These are phyloP conservation scores for Sthenelais limicola DNA, from an alignment of 2,888 invertebrate genomes.

Conservation along the genomic window DNA sequence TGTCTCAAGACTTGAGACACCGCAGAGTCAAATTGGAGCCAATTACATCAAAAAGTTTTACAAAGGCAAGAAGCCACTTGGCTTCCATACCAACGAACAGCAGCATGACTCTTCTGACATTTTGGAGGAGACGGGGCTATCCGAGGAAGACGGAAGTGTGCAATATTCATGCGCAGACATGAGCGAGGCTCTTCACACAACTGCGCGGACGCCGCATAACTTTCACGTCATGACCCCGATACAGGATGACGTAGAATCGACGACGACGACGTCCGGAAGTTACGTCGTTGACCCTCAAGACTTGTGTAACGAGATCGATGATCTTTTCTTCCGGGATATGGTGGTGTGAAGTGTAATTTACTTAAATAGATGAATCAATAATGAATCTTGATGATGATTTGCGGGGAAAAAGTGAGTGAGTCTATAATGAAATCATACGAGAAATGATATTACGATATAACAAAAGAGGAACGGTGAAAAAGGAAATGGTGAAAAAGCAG, in stretches of 20 bases:
- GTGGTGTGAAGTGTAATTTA: conserved; percentile 43
- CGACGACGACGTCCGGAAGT: conserved; percentile 62
- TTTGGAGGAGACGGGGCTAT: conserved; percentile 12
- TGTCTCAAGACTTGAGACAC: too few species aligned
- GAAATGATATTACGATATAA: too few species aligned
- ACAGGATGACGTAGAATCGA: conserved; percentile 28
- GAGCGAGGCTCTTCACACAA: conserved; percentile 18
- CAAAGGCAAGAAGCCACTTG: background rate
- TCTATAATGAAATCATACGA: too few species aligned
- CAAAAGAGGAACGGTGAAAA: too few species aligned
- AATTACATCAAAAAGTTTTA: conserved; percentile 31
- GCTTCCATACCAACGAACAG: background rate
- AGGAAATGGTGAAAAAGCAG: too few species aligned
- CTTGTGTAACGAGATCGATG: conserved; percentile 67
- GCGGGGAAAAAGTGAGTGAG: too few species aligned
- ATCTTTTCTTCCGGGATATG: conserved; percentile 67
- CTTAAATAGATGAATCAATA: too few species aligned
- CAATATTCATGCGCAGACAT: conserved; percentile 43
- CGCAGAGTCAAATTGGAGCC: conserved; percentile 20
- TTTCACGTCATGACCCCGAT: background rate
- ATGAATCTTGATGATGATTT: too few species aligned
- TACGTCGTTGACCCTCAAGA: conserved; percentile 69
- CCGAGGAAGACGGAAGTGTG: conserved; percentile 25
- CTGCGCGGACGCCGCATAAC: background rate
- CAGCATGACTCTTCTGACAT: conserved; percentile 6